These are phyloP conservation scores for Oncorhynchus clarkii DNA, from an alignment of 2,113 vertebrate species.

Conservation along the genomic window DNA sequence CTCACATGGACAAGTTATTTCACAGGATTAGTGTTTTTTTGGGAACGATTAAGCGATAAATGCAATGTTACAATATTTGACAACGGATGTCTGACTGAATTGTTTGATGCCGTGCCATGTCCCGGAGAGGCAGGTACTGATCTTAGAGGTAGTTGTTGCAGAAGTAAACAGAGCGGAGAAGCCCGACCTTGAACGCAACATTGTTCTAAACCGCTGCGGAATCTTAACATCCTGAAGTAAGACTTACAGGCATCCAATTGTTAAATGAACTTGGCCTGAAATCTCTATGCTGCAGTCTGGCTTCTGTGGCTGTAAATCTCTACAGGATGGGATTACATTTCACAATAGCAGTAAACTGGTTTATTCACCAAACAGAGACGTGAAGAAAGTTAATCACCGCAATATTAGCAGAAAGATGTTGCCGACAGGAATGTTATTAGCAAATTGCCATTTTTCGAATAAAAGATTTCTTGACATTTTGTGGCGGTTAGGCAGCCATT, in stretches of 20 bases:
- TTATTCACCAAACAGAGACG: slow-evolving; percentile 11
- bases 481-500: slow-evolving; percentile 7
- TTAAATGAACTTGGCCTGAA: not conserved
- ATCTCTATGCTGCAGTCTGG: not conserved
- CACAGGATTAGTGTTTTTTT: slow-evolving; percentile 32
- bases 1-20: slow-evolving; percentile 31
- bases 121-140: not conserved
- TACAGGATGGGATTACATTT: not conserved
- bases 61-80: slow-evolving; percentile 30
- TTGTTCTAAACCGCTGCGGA: no score
- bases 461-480: slow-evolving; percentile 11
- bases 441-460: not conserved
- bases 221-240: not conserved
- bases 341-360: slow-evolving; percentile 5
- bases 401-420: not conserved
- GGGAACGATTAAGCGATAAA: slow-evolving; percentile 36
- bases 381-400: not conserved
- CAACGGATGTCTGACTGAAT: slow-evolving; percentile 7
- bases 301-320: not conserved
- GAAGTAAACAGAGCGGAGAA: not conserved
- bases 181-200: not conserved
- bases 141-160: not conserved
- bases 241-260: not conserved
- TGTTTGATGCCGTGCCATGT: slow-evolving; percentile 39
- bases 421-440: not conserved